These are phyloP conservation scores for Sylvilagus floridanus DNA, from an alignment of 2,797 vertebrate species.

Conservation along the genomic window DNA sequence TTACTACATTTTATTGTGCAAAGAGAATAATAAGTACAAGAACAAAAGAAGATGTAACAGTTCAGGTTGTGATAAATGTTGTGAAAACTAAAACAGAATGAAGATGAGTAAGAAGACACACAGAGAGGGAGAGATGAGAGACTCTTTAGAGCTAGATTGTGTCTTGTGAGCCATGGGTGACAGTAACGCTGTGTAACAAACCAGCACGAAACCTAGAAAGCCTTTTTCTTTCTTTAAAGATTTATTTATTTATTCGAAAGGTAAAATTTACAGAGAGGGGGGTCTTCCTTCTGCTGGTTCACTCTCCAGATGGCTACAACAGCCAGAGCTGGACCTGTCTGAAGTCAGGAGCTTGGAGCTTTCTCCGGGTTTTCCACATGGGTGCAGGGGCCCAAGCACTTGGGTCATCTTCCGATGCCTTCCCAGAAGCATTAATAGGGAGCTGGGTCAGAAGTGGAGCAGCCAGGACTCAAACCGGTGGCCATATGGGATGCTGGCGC, in stretches of 20 bases:
- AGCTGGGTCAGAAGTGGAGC: no score
- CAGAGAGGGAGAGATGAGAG: neutral
- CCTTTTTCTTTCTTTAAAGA: neutral
- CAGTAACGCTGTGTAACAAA: constrained; percentile 23
- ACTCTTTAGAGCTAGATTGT: constrained; percentile 5
- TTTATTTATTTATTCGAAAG: neutral
- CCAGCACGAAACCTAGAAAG: neutral
- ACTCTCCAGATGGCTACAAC: no score
- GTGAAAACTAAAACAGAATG: neutral
- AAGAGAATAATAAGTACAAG: constrained; percentile 30
- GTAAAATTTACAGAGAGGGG: no score
- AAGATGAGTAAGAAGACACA: neutral
- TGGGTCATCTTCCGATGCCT: no score
- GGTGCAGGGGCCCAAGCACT: no score
- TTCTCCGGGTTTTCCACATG: no score
- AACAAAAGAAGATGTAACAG: neutral
- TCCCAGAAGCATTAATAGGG: no score
- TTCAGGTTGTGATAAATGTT: constrained; percentile 17
- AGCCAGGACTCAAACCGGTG: no score
- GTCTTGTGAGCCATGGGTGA: neutral
- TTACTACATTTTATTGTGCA: neutral
- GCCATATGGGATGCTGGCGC: no score
- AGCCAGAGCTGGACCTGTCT: no score
- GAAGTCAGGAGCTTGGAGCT: no score
- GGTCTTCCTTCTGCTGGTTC: no score